Conservation (phyloP, 30 jellyfish, hydroid and myxozoan genomes). For the Morbakka virulenta region DNA sequence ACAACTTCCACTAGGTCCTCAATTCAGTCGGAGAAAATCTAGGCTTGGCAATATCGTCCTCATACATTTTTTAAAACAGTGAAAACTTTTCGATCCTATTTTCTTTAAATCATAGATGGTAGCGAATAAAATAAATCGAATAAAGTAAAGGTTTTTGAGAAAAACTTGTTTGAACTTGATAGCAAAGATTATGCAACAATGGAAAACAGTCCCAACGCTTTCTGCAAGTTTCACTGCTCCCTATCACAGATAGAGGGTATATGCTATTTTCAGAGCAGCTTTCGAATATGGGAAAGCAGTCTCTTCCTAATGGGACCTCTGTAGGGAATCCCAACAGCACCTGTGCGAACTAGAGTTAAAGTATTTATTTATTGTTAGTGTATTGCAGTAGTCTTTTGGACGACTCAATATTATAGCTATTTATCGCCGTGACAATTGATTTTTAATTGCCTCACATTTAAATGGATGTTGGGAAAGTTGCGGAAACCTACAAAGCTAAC, state of each 20-base stretch:
- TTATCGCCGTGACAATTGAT: too few relatives aligned
- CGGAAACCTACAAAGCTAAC: background rate
- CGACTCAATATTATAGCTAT: too few relatives aligned
- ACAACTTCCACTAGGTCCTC: constrained; percentile 12
- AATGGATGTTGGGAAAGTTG: too few relatives aligned
- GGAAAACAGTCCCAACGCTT: constrained; percentile 27
- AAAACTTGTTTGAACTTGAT: constrained; percentile 25
- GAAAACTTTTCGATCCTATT: constrained; percentile 29
- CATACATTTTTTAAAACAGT: background rate
- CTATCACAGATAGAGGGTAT: too few relatives aligned
- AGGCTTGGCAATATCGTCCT: constrained; percentile 58
- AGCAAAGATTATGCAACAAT: constrained; percentile 21
- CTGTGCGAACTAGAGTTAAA: too few relatives aligned
- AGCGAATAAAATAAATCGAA: constrained; percentile 23
- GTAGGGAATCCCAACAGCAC: too few relatives aligned
- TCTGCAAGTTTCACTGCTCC: constrained; percentile 9
- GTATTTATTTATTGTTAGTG: too few relatives aligned
- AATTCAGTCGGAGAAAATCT: constrained; percentile 29
- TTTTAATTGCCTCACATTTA: too few relatives aligned
- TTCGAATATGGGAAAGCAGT: too few relatives aligned
- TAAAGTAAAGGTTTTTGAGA: constrained; percentile 4
- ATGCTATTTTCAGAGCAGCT: too few relatives aligned
- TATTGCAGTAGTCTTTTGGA: too few relatives aligned
- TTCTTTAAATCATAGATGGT: constrained; percentile 3
- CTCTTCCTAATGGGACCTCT: too few relatives aligned